Evolutionary conservation across 2,888 invertebrate species (phyloP).

Genomic region (Panorpa germanica): DNA sequence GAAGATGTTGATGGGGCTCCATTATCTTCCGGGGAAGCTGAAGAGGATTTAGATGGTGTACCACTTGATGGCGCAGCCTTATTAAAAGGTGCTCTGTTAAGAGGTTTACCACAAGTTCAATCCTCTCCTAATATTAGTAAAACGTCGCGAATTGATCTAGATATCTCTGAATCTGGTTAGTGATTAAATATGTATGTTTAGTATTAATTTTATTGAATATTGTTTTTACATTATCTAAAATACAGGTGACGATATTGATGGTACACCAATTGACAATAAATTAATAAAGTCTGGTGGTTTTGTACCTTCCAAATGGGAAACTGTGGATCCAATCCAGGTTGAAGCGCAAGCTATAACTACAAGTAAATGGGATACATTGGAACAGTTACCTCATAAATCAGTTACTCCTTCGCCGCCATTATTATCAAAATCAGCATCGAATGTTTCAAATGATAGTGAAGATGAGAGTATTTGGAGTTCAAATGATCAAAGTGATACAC

Average conservation of each 20-base stretch:
- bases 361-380: slow-evolving; percentile 73
- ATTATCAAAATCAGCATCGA: slow-evolving; percentile 18
- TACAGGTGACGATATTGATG: slow-evolving; percentile 63
- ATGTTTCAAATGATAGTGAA: slow-evolving; percentile 21
- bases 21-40: slow-evolving; percentile 28
- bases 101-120: slow-evolving; percentile 18
- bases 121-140: slow-evolving; percentile 14
- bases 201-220: slow-evolving; percentile 3
- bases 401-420: slow-evolving; percentile 21
- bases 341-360: slow-evolving; percentile 73
- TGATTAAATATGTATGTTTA: too few species aligned
- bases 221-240: slow-evolving; percentile 22
- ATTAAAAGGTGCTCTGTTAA: slow-evolving; percentile 44
- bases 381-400: slow-evolving; percentile 25
- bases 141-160: too few species aligned
- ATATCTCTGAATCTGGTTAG: too few species aligned
- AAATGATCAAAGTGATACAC: slow-evolving; percentile 9
- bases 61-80: slow-evolving; percentile 69
- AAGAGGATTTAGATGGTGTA: slow-evolving; percentile 52
- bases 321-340: slow-evolving; percentile 71
- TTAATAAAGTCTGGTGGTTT: slow-evolving; percentile 42
- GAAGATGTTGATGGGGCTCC: slow-evolving; percentile 29
- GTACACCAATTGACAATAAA: slow-evolving; percentile 39
- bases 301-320: slow-evolving; percentile 92
- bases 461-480: slow-evolving; percentile 19